Evolutionary conservation across 2,888 invertebrate genomes (phyloP).

Genomic region (Electrophaes corylata): DNA sequence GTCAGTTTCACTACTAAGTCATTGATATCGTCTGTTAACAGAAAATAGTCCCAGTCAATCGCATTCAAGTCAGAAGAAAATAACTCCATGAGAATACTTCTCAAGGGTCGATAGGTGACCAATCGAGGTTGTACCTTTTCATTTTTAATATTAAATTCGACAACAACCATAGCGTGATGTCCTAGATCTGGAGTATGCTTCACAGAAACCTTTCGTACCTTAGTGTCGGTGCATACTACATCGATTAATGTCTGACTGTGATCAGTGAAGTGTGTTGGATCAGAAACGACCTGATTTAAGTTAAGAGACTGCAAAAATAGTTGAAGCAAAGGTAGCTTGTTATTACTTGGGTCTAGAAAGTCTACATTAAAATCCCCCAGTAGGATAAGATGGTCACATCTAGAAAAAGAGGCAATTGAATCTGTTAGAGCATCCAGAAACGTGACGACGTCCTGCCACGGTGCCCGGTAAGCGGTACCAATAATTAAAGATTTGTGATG

Average conservation of each 20-base stretch:
- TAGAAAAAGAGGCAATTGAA: not conserved
- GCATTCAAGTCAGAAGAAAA: not conserved
- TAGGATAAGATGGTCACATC: not conserved
- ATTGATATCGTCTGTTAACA: too few relatives aligned
- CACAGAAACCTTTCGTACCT: not conserved
- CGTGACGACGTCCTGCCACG: not conserved
- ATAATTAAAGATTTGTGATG: not conserved
- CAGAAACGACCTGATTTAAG: not conserved
- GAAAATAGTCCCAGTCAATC: too few relatives aligned
- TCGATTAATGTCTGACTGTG: constrained; percentile 1
- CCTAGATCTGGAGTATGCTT: constrained; percentile 10
- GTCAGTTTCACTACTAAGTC: not conserved
- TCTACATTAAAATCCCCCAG: too few relatives aligned
- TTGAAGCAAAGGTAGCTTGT: not conserved
- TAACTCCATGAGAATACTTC: not conserved
- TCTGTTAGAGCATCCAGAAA: constrained; percentile 2
- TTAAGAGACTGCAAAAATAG: not conserved
- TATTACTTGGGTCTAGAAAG: not conserved
- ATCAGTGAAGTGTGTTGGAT: too few relatives aligned
- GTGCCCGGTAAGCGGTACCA: not conserved
- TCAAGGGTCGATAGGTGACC: constrained; percentile 2
- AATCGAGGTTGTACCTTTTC: not conserved
- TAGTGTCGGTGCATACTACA: not conserved
- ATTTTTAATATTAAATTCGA: constrained; percentile 6
- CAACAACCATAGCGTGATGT: constrained; percentile 7